Base-by-base conservation (phyloP, 2,113 vertebrate species). In the Diadophis punctatus region DNA sequence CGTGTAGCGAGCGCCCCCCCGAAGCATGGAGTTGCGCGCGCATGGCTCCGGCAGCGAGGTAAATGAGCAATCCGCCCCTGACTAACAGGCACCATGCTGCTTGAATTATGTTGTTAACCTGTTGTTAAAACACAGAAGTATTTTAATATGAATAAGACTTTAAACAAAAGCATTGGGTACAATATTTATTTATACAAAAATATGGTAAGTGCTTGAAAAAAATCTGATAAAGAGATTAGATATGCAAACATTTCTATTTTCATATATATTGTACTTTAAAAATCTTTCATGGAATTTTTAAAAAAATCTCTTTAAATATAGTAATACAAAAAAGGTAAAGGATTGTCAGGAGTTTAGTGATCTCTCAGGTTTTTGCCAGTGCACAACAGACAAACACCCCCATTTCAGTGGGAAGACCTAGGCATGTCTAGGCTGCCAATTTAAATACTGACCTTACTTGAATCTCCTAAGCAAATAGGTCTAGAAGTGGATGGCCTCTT, bases 211-310 rank as follows among this genome's bases (percentile, higher is more conserved):
- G 96, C 96, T 97, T 95, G 94, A 96, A 96, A 74, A 68, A 96
- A 56, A 63, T 96, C 91, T 96, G 95, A 96, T 97, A 98, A 95
- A 93, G 96, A 95, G 96, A 95, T 52, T 95, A 97, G 92, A 96
- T 92, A 96, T 88, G 94, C 97, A 97, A 97, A 97, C 97, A 97
- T 97, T 97, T 96, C 96, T 97, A 97, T 97, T 97, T 97, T 90
- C 88, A 90, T 90, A 93, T 95, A 95, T 92, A 94, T 97, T 95
- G 95, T 96, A 97, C 93, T 92, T 95, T 93, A 95, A 96, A 97
- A 96, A 93, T 96, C 95, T 94, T 97, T 95, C 94, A 92, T 95
- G 95, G 94, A 95, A 97, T 97, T 96, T 95, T 96, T 9, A 93
- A 96, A 95, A 89, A 92, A 95, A 52, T 96, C 92, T 95, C 93